Conservation (phyloP, 2,797 vertebrate genomes). For the Melanotaenia maccullochi region DNA sequence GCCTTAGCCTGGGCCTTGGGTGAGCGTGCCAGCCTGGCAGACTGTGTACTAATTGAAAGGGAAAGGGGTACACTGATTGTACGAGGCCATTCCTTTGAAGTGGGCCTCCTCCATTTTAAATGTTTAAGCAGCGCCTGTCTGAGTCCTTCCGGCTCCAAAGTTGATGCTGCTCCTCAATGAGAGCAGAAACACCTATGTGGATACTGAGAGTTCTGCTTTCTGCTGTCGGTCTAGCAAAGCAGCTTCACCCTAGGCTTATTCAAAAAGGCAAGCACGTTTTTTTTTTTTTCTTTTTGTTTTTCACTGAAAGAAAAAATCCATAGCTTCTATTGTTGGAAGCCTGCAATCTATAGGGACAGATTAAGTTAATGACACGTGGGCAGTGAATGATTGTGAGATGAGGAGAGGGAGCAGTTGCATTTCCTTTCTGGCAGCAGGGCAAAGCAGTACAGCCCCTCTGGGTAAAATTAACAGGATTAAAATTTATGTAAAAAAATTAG, state of each 20-base stretch:
- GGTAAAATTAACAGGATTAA: conserved; percentile 70
- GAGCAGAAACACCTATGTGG: conserved; percentile 36
- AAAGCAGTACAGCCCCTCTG: conserved; percentile 65
- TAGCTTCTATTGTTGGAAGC: conserved; percentile 41
- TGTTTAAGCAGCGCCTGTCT: conserved; percentile 73
- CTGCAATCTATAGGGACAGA: conserved; percentile 50
- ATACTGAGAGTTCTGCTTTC: conserved; percentile 9
- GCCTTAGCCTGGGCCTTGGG: conserved; percentile 56
- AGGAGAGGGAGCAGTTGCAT: conserved; percentile 10
- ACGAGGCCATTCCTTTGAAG: conserved; percentile 74
- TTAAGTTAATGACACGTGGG: conserved; percentile 56
- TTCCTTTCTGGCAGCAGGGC: conserved; percentile 24
- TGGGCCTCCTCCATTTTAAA: conserved; percentile 74
- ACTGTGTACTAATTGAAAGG: conserved; percentile 76
- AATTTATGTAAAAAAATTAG: conserved; percentile 16
- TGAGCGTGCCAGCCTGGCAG: conserved; percentile 66
- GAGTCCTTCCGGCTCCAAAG: conserved; percentile 49
- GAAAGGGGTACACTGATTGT: conserved; percentile 77
- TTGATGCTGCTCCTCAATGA: conserved; percentile 36
- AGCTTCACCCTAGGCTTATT: conserved; percentile 34
- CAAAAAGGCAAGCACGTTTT: conserved; percentile 17
- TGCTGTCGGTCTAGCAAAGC: conserved; percentile 33
- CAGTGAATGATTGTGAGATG: conserved; percentile 39
- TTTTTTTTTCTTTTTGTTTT: background rate
- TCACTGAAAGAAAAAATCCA: conserved; percentile 59